Evolutionary conservation across 2,113 vertebrate species (phyloP).

Genomic region (Chaetura pelagica): DNA sequence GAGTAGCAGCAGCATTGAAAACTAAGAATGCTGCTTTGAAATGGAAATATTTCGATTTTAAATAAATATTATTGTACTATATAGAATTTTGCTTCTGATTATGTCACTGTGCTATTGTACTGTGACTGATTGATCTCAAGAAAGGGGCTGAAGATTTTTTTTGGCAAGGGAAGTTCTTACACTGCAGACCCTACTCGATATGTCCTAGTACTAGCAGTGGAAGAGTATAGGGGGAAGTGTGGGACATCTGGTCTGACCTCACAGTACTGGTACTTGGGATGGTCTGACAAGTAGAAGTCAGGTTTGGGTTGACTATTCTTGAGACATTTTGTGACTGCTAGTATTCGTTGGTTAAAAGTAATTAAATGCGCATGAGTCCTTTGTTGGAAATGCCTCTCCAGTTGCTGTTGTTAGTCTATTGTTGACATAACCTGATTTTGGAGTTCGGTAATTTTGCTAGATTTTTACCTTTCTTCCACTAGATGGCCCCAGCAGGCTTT

Average conservation of each 20-base stretch:
- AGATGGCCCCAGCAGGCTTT: slow-evolving; percentile 38
- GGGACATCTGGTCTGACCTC: neutral
- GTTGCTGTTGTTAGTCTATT: neutral
- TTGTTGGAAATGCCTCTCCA: neutral
- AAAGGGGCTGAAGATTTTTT: neutral
- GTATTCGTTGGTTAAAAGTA: neutral
- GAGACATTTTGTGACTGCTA: neutral
- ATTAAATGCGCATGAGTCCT: neutral
- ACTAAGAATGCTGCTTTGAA: neutral
- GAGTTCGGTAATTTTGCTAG: neutral
- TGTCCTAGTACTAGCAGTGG: neutral
- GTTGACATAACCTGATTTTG: neutral
- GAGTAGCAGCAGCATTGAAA: neutral
- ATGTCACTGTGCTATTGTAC: neutral
- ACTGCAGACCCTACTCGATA: accelerated
- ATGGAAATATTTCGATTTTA: neutral
- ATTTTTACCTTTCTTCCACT: neutral
- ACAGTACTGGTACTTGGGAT: neutral
- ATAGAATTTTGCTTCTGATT: neutral
- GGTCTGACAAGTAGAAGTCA: neutral
- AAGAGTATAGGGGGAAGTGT: neutral
- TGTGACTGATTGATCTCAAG: neutral
- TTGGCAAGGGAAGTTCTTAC: neutral
- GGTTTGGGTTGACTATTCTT: neutral
- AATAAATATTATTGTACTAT: neutral